Base-by-base conservation (phyloP, 2,888 invertebrate species). In the Myopa testacea region DNA sequence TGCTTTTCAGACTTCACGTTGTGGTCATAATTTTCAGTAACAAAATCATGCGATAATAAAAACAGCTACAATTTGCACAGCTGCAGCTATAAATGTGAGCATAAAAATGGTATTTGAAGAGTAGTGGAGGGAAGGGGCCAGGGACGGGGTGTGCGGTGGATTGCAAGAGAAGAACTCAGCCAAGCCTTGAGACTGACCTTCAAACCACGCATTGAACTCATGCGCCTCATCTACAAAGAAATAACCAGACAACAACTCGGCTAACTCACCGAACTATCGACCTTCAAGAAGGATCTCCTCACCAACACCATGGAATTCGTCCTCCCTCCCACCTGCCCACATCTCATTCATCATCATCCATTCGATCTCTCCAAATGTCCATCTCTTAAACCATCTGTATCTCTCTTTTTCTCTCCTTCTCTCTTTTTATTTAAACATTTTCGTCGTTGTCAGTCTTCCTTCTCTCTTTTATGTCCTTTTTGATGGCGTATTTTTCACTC, bases 41-140 rank as follows among this genome's bases (percentile, higher is more conserved):
- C 10, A 38, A 65, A 65, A 34, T 65, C 26, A 14, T 38, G 38
- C 8, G 38, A 16, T 37, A 38, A 65, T 38, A 65, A 37, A 65
- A 38, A 37, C 65, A 14, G 65, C 14, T 65, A 62, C 62, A 62
- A 65, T 37, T 65, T 65, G 62, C 19, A 62, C 62, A 62, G 62
- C 12, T 62, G 7, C 62, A 62, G 26, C 62, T 16, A 55, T n/a
- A 55, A 55, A 55, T 55, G n/a, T 12, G n/a, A 55, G 5, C n/a
- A n/a, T 55, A 55, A 55, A n/a, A 12, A 16, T n/a, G 55, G 4
- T 55, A 55, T 16, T 55, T 6, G 55, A 4, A 14, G 55, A 10
- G 7, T 10, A 10, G 45, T 1, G 7, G 1, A 45, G 6, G 45
- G 26, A 26, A 26, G 26, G 26, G 26, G 7, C 3, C 7, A 1